A percentile compares a stretch with the other conserved stretches of the same genome.
phyloP scores from a whole-genome alignment of 2,113 vertebrate species.

The Nannobrachium achirus region DNA sequence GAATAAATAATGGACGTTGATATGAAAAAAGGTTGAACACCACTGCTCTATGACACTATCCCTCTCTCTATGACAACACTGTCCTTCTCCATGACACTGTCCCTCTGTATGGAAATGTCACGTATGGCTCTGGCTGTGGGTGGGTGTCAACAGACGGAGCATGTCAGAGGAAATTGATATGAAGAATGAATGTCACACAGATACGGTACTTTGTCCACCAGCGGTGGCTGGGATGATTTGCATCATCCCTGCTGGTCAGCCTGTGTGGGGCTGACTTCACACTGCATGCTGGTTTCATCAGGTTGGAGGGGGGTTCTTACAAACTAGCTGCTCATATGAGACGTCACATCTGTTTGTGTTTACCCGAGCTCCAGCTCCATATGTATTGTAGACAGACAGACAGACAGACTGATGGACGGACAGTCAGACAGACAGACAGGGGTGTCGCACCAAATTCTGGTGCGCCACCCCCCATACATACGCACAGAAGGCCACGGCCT shows the following conservation, averaged over 20 bases:
- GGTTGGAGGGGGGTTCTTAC: slow-evolving; percentile 35
- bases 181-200: background rate
- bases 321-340: slow-evolving; percentile 56
- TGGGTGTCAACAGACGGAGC: slow-evolving; percentile 20
- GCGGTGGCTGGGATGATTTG: slow-evolving; percentile 42
- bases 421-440: too few relatives aligned
- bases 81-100: background rate
- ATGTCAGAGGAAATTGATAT: slow-evolving; percentile 44
- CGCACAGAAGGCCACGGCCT: slow-evolving; percentile 35
- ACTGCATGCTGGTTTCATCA: slow-evolving; percentile 62
- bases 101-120: slow-evolving; percentile 22
- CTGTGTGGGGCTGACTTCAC: slow-evolving; percentile 51
- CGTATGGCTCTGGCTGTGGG: slow-evolving; percentile 10
- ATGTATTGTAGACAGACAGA: background rate
- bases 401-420: slow-evolving; percentile 12
- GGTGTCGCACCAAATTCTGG: too few relatives aligned
- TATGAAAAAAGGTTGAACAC: too few relatives aligned
- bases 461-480: background rate
- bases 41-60: too few relatives aligned
- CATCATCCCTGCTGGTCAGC: slow-evolving; percentile 41
- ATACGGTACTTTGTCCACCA: slow-evolving; percentile 10
- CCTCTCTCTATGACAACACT: too few relatives aligned
- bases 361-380: background rate
- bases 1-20: too few relatives aligned
- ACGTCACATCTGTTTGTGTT: slow-evolving; percentile 35